A percentile compares a stretch with the other conserved stretches of the same genome.
Evolutionary conservation across 2,888 invertebrate genomes (phyloP).

Genomic region (Ecliptopera silaceata): DNA sequence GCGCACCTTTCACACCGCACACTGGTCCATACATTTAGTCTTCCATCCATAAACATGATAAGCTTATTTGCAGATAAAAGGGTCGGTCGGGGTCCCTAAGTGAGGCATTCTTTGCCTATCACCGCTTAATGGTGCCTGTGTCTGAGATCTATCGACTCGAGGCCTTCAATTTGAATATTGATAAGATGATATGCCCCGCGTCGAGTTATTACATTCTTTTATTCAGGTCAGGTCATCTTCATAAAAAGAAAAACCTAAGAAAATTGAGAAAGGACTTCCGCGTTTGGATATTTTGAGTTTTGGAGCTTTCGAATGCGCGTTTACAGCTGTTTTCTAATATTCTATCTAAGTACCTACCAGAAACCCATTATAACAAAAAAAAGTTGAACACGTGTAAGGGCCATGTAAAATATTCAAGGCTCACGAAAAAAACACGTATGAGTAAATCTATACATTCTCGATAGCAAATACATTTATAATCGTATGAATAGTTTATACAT

Average conservation of each 20-base stretch:
- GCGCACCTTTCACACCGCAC: slow-evolving; percentile 58
- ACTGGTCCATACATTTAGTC: slow-evolving; percentile 63
- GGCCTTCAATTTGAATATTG: slow-evolving; percentile 78
- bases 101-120: slow-evolving; percentile 77
- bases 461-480: slow-evolving; percentile 31
- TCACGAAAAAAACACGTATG: slow-evolving; percentile 22
- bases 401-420: slow-evolving; percentile 35
- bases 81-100: slow-evolving; percentile 70
- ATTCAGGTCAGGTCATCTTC: slow-evolving; percentile 43
- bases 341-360: too few species aligned
- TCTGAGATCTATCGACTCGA: slow-evolving; percentile 68
- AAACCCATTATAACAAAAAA: not conserved
- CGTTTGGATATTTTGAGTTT: too few species aligned
- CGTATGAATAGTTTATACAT: slow-evolving; percentile 26
- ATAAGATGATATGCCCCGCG: slow-evolving; percentile 55
- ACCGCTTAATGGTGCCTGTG: slow-evolving; percentile 72
- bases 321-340: too few species aligned
- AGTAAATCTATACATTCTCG: slow-evolving; percentile 21
- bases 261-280: too few species aligned
- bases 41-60: slow-evolving; percentile 76
- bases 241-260: not conserved
- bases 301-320: too few species aligned
- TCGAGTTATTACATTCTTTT: slow-evolving; percentile 53
- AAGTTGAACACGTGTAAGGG: slow-evolving; percentile 21
- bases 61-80: slow-evolving; percentile 78